phyloP scores from a whole-genome alignment of 1,140 invertebrate genomes.

The Macrotrachela quadricornifera region DNA sequence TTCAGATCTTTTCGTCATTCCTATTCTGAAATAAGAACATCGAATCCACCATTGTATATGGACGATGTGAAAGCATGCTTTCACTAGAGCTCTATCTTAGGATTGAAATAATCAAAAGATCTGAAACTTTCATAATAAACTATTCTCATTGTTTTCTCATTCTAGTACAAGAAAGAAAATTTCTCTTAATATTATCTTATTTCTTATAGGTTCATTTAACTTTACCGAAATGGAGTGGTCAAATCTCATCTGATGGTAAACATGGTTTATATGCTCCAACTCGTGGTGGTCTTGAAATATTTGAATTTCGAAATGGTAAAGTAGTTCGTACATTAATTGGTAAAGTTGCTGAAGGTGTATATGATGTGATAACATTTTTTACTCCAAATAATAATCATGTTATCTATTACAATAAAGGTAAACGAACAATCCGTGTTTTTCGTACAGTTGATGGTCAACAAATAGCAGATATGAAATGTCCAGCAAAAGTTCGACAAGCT shows the following conservation, averaged over 20 bases:
- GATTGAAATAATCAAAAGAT: no score
- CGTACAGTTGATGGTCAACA: conserved; percentile 61
- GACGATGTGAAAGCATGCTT: no score
- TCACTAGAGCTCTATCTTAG: no score
- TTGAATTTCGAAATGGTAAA: conserved; percentile 20
- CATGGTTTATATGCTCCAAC: conserved; percentile 73
- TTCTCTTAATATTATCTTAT: no score
- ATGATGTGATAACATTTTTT: conserved; percentile 77
- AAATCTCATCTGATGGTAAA: conserved; percentile 38
- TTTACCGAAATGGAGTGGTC: conserved; percentile 35
- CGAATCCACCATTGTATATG: no score
- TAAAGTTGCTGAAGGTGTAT: conserved; percentile 72
- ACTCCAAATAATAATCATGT: conserved; percentile 81
- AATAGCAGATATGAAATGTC: conserved; percentile 73
- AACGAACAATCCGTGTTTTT: conserved; percentile 72
- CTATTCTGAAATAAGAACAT: no score
- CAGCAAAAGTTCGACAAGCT: conserved; percentile 61
- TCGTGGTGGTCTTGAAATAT: conserved; percentile 59
- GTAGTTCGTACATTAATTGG: conserved; percentile 49
- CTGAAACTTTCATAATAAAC: no score
- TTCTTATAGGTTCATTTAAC: no score
- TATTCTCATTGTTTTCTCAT: no score
- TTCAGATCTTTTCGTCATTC: no score
- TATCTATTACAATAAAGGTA: conserved; percentile 79
- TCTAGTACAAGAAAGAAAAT: no score